Conservation (phyloP, 2,888 invertebrate species). For the Heliconius aoede region DNA sequence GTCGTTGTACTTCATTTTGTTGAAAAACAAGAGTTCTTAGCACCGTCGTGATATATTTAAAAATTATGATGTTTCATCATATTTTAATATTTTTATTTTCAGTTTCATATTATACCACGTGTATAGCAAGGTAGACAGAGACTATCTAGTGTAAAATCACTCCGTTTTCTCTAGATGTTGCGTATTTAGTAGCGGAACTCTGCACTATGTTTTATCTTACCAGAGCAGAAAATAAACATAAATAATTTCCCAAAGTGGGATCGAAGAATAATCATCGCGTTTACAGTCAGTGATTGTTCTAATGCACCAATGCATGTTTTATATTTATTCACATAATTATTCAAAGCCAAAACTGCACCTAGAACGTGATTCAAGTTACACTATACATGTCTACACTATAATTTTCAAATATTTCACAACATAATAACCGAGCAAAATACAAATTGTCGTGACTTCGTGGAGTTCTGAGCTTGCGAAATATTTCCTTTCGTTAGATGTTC, state of each 20-base stretch:
- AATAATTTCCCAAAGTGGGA: no score
- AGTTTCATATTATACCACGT: background rate
- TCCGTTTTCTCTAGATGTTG: background rate
- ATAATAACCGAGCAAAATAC: background rate
- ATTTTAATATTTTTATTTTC: background rate
- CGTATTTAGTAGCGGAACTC: background rate
- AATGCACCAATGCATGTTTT: no score
- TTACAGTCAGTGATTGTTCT: no score
- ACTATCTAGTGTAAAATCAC: no score
- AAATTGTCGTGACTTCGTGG: slow-evolving; percentile 1
- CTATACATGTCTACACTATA: background rate
- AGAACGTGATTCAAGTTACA: background rate
- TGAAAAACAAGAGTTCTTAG: background rate
- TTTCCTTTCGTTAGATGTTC: slow-evolving; percentile 5
- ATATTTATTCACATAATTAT: no score
- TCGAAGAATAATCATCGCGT: no score
- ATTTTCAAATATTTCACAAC: slow-evolving; percentile 6
- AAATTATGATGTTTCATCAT: background rate
- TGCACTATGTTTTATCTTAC: no score
- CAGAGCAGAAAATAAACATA: no score
- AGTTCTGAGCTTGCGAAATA: slow-evolving; percentile 1
- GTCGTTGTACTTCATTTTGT: background rate
- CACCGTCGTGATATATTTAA: background rate
- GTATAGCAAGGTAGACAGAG: no score
- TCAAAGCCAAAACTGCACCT: background rate